Evolutionary conservation across 1,140 invertebrate genomes (phyloP), one percentile per base, ranked within the genome.

Genomic region (Diuraphis noxia): DNA sequence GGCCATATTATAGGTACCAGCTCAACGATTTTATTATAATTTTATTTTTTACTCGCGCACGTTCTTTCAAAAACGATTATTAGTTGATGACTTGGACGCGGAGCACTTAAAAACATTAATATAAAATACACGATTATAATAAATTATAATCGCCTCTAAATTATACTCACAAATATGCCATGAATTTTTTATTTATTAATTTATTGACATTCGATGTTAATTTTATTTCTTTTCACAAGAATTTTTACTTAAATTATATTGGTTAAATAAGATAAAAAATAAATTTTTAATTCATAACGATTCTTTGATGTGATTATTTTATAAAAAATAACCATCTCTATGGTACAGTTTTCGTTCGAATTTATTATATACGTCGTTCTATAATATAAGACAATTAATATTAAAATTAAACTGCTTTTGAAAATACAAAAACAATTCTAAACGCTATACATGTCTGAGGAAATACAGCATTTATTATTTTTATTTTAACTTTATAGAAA

Each of bases 161-260:
- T 72, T 72, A 72, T 72, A n/a, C 56, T 10, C 1, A n/a, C 13
- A 72, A n/a, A n/a, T n/a, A 72, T 72, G 56, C n/a, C 34, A n/a
- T 19, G n/a, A 72, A 72, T n/a, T 63, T 63, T 63, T 63, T 56
- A 30, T 63, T 63, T 30, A 63, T 63, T 72, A 72, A 72, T 72
- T 72, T 72, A 72, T 72, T 72, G 56, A 72, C 30, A 72, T 72
- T 72, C 17, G 56, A 72, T 72, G 56, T 4, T 72, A 72, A 72
- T 72, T 72, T 72, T 72, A 72, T 72, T 72, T n/a, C 13, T n/a
- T 72, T 72, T 72, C 13, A 56, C 30, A n/a, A 72, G 13, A 72
- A 72, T n/a, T 72, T 72, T 72, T n/a, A 63, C 56, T 72, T 72
- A n/a, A 72, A n/a, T 72, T 72, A n/a, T 72, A n/a, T n/a, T 72